Evolutionary conservation across 2,797 vertebrate species (phyloP).

Genomic region (Pseudomugil tenellus): DNA sequence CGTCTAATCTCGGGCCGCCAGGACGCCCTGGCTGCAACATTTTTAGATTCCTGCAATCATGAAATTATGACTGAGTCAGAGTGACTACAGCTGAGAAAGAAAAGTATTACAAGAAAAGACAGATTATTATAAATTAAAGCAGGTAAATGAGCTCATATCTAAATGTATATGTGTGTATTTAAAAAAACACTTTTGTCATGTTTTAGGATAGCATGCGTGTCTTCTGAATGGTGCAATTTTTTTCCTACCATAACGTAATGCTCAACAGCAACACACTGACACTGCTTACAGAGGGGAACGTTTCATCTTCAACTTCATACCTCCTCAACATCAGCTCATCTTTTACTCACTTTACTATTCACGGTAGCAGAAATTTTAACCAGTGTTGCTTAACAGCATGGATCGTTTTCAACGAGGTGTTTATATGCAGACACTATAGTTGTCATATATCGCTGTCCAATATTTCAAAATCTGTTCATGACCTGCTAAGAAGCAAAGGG

Average conservation of each 20-base stretch:
- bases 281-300: not conserved
- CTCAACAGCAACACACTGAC: not conserved
- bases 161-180: too few species aligned
- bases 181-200: not conserved
- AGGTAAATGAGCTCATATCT: not conserved
- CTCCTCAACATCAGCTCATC: not conserved
- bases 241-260: not conserved
- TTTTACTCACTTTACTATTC: not conserved
- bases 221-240: not conserved
- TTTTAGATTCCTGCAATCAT: not conserved
- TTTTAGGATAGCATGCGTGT: not conserved
- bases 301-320: not conserved
- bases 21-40: not conserved
- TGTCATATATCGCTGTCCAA: conserved; percentile 1
- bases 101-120: too few species aligned
- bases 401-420: conserved; percentile 15
- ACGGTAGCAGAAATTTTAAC: conserved; percentile 4
- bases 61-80: not conserved
- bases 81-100: too few species aligned
- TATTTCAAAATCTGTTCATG: conserved; percentile 1
- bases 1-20: not conserved
- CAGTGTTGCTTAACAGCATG: conserved; percentile 1
- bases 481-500: not conserved
- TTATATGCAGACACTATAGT: conserved; percentile 14
- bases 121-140: not conserved